These are phyloP conservation scores for Kryptolebias marmoratus DNA, from an alignment of 2,113 vertebrate species.

Conservation along the genomic window DNA sequence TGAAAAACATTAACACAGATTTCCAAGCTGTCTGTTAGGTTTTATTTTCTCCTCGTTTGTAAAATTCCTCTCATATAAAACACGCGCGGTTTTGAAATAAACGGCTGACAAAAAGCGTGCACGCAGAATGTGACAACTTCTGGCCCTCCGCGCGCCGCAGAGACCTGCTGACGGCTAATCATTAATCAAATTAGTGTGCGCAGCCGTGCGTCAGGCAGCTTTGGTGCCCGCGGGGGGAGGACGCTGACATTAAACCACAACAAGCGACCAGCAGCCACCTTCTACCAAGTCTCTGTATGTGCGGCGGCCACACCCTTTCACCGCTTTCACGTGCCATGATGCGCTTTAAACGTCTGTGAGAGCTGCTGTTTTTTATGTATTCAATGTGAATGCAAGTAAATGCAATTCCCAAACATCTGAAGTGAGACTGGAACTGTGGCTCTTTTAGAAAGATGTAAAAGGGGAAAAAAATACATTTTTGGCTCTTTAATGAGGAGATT, in stretches of 20 bases:
- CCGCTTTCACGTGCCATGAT: background rate
- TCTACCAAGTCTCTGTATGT: slow-evolving; percentile 29
- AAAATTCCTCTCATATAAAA: no score
- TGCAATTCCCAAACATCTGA: background rate
- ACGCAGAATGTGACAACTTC: background rate
- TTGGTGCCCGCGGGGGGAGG: slow-evolving; percentile 33
- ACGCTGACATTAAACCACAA: slow-evolving; percentile 68
- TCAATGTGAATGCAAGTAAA: background rate
- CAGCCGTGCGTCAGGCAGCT: slow-evolving; percentile 35
- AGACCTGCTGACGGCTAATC: slow-evolving; percentile 53
- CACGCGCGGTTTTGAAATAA: no score
- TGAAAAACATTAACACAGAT: no score
- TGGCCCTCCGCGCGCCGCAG: slow-evolving; percentile 13
- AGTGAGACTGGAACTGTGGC: background rate
- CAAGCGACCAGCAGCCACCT: slow-evolving; percentile 26
- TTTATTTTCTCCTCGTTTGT: no score
- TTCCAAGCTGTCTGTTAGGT: no score
- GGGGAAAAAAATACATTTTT: background rate
- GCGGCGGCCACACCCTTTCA: slow-evolving; percentile 31
- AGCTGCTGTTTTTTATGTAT: background rate
- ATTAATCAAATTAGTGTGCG: slow-evolving; percentile 68
- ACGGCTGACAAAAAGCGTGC: background rate
- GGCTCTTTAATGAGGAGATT: background rate
- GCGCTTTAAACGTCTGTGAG: background rate
- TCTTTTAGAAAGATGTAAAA: background rate